Conservation (phyloP, 2,888 invertebrate species). For the Parnassius orleans region DNA sequence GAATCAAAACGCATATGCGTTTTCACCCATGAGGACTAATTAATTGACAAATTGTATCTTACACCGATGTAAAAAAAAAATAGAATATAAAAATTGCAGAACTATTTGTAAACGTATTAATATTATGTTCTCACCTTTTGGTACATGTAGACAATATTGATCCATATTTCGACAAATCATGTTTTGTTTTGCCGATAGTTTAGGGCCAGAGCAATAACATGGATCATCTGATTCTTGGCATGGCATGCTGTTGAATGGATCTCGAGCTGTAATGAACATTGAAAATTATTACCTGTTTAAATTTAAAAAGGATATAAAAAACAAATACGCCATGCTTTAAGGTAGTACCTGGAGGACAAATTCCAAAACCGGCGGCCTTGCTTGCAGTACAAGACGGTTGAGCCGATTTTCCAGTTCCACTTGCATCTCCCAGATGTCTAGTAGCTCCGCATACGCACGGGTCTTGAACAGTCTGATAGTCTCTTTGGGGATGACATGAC, state of each 20-base stretch:
- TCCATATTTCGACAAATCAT: slow-evolving; percentile 69
- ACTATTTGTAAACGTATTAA: too few relatives aligned
- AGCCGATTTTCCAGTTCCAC: slow-evolving; percentile 1
- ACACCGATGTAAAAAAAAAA: too few relatives aligned
- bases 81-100: too few relatives aligned
- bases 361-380: slow-evolving; percentile 37
- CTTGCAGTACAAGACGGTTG: slow-evolving; percentile 35
- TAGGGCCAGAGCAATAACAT: slow-evolving; percentile 67
- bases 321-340: not conserved
- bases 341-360: slow-evolving; percentile 54
- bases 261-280: slow-evolving; percentile 39
- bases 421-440: slow-evolving; percentile 33
- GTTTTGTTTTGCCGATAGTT: slow-evolving; percentile 44
- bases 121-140: slow-evolving; percentile 60
- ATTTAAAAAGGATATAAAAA: too few relatives aligned
- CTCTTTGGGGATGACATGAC: slow-evolving; percentile 58
- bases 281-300: not conserved
- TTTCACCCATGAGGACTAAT: too few relatives aligned
- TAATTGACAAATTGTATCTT: too few relatives aligned
- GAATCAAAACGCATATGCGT: too few relatives aligned
- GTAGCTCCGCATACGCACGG: slow-evolving; percentile 66
- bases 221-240: slow-evolving; percentile 65
- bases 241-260: slow-evolving; percentile 62
- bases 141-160: slow-evolving; percentile 69
- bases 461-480: slow-evolving; percentile 52